phyloP scores from a whole-genome alignment of 2,888 invertebrate species.

The Cetonia aurata region DNA sequence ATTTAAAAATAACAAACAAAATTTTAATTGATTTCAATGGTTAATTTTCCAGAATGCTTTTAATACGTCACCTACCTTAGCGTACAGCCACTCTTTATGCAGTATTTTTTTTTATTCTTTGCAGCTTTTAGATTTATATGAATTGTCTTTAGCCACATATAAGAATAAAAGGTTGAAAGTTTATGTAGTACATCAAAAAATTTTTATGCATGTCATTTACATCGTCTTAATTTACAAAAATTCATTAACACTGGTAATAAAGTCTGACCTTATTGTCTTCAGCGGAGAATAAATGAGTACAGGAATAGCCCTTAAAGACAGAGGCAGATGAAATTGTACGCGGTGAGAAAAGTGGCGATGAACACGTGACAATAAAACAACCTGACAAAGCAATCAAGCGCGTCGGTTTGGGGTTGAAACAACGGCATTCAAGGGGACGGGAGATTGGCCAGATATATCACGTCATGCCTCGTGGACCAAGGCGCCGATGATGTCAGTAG shows the following conservation, averaged over 20 bases:
- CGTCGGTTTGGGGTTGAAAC: conserved; percentile 56
- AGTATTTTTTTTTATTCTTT: too few relatives aligned
- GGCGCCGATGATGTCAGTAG: conserved; percentile 17
- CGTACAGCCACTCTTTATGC: too few relatives aligned
- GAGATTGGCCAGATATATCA: conserved; percentile 66
- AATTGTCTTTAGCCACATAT: too few relatives aligned
- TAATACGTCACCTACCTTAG: too few relatives aligned
- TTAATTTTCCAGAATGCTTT: too few relatives aligned
- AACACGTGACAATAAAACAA: conserved; percentile 64
- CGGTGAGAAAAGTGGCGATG: conserved; percentile 57
- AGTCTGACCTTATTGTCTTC: not conserved
- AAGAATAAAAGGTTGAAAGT: too few relatives aligned
- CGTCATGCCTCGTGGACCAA: conserved; percentile 48
- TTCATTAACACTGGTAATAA: conserved; percentile 4
- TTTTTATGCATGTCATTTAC: not conserved
- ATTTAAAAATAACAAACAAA: too few relatives aligned
- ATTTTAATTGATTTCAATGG: too few relatives aligned
- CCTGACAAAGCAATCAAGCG: conserved; percentile 66
- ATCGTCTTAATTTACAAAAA: not conserved
- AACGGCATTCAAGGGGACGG: conserved; percentile 52
- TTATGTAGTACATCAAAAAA: too few relatives aligned
- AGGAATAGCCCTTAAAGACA: conserved; percentile 35
- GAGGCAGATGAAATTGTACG: conserved; percentile 39
- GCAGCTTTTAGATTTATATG: too few relatives aligned
- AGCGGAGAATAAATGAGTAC: not conserved